These are phyloP conservation scores for Druon quercuslanigerum DNA, from an alignment of 1,140 invertebrate genomes.

Conservation along the genomic window DNA sequence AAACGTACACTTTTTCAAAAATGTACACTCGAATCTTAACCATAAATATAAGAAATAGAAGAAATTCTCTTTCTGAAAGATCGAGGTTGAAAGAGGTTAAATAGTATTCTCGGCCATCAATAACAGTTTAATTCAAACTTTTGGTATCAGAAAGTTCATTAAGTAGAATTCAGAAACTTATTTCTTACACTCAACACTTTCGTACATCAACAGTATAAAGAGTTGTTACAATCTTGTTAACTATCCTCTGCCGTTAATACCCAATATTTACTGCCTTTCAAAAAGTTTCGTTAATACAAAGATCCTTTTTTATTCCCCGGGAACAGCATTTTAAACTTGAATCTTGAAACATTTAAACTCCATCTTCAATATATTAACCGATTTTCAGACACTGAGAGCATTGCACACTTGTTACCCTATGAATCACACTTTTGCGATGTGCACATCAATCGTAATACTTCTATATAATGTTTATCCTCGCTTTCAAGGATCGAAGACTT, in stretches of 20 bases:
- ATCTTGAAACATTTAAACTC: neutral
- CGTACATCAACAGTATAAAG: slow-evolving; percentile 6
- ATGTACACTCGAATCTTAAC: neutral
- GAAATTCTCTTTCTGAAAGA: neutral
- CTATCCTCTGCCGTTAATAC: neutral
- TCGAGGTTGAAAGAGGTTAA: neutral
- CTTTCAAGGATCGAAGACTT: neutral
- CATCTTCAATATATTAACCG: neutral
- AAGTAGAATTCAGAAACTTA: neutral
- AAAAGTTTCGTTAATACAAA: neutral
- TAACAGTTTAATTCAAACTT: neutral
- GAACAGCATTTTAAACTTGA: neutral
- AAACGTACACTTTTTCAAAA: neutral
- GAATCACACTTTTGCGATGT: neutral
- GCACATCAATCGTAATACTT: neutral
- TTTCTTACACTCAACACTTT: neutral
- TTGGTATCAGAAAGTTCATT: too few species aligned
- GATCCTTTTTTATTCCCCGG: neutral
- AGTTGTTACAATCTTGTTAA: neutral
- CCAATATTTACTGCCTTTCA: neutral
- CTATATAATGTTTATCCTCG: neutral
- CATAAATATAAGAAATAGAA: slow-evolving; percentile 1
- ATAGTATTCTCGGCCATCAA: neutral
- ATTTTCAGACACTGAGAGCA: neutral
- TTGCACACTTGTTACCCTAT: slow-evolving; percentile 18